Evolutionary conservation across 2,113 vertebrate genomes (phyloP).

Genomic region (Cariama cristata): DNA sequence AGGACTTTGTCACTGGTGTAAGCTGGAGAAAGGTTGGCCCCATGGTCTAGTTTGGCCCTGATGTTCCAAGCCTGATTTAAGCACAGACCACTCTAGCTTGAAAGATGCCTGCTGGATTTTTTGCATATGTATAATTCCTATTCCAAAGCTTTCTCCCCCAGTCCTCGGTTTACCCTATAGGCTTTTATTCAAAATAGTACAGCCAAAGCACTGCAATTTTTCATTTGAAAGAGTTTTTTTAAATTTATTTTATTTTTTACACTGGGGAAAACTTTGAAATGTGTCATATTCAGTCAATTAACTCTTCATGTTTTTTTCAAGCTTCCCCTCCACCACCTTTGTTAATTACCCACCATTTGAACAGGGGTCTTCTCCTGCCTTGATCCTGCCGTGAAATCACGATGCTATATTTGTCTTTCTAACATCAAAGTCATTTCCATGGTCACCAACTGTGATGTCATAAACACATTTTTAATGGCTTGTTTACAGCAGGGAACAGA

Average conservation of each 20-base stretch:
- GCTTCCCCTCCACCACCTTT: conserved; percentile 31
- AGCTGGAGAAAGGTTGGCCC: background rate
- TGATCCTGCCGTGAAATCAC: conserved; percentile 57
- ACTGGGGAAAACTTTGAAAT: background rate
- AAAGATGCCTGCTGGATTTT: background rate
- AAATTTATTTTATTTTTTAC: background rate
- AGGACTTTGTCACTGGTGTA: background rate
- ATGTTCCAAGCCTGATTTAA: background rate
- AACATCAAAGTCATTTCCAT: conserved; percentile 72
- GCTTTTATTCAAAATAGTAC: conserved; percentile 15
- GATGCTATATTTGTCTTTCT: conserved; percentile 62
- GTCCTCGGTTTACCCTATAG: background rate
- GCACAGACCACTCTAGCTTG: background rate
- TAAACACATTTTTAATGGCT: conserved; percentile 71
- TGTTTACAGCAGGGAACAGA: conserved; percentile 66
- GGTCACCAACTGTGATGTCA: conserved; percentile 72
- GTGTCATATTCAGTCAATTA: conserved; percentile 4
- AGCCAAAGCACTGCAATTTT: background rate
- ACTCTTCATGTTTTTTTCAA: background rate
- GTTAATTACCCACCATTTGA: conserved; percentile 44
- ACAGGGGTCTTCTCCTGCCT: conserved; percentile 52
- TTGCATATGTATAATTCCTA: background rate
- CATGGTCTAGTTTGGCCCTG: background rate
- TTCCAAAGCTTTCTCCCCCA: background rate
- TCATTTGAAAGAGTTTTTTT: background rate